Percentiles rank a stretch among this genome's conserved stretches.
Evolutionary conservation across 2,113 vertebrate species (phyloP).

Genomic region (Aplodontia rufa): DNA sequence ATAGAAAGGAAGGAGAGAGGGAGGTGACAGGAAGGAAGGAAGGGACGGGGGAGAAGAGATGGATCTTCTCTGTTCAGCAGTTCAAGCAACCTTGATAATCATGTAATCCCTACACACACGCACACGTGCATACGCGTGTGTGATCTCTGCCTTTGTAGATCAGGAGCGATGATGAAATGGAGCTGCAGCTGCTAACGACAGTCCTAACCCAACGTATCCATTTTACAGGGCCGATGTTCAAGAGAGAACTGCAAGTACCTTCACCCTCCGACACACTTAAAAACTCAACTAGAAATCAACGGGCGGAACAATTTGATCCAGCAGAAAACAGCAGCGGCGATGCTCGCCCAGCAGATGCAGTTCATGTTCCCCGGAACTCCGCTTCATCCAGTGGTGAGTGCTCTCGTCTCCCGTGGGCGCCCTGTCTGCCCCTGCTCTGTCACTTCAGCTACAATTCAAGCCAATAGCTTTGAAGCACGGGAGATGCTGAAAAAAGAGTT

Average conservation of each 20-base stretch:
- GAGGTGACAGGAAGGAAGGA: neutral
- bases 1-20: too few species aligned
- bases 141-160: neutral
- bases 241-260: constrained; percentile 99
- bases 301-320: constrained; percentile 99
- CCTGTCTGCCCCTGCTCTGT: neutral
- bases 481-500: neutral
- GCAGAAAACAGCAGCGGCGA: constrained; percentile 98
- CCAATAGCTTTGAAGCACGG: neutral
- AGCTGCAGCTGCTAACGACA: neutral
- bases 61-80: neutral
- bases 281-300: constrained; percentile 98
- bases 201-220: constrained; percentile 35
- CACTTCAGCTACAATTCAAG: constrained; percentile 28
- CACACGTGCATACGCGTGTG: rapidly evolving
- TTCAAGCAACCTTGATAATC: neutral
- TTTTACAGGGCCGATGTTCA: constrained; percentile 94
- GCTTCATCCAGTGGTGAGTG: constrained; percentile 96
- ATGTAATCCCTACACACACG: too few species aligned
- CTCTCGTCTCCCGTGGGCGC: constrained; percentile 39
- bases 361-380: constrained; percentile 98
- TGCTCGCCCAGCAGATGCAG: constrained; percentile 99
- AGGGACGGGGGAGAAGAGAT: neutral
- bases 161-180: neutral
- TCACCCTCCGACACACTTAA: constrained; percentile 98